A percentile compares a stretch with the other conserved stretches of the same genome.
Conservation (phyloP, 2,797 vertebrate species). For the Syngnathus rostellatus region DNA sequence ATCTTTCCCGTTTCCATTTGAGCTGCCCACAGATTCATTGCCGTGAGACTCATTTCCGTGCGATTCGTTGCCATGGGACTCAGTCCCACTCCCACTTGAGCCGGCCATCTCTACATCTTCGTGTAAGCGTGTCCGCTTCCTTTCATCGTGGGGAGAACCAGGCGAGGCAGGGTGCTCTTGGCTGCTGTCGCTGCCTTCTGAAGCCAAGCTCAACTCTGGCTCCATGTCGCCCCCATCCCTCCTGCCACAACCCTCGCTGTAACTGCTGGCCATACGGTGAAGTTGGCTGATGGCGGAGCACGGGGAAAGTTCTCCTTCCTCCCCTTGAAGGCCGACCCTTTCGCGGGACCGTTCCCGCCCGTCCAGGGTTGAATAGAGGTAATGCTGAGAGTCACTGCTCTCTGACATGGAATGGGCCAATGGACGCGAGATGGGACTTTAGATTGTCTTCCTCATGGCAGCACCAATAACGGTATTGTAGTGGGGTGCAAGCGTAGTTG, state of each 20-base stretch:
- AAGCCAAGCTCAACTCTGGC: slow-evolving; percentile 57
- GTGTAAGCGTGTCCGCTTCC: slow-evolving; percentile 43
- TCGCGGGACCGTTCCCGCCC: slow-evolving; percentile 32
- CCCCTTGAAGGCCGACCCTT: slow-evolving; percentile 39
- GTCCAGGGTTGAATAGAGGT: slow-evolving; percentile 57
- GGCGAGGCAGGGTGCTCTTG: slow-evolving; percentile 46
- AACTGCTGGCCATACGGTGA: slow-evolving; percentile 68
- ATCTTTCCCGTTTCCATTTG: slow-evolving; percentile 72
- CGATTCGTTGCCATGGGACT: slow-evolving; percentile 75
- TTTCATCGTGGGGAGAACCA: slow-evolving; percentile 35
- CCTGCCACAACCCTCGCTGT: slow-evolving; percentile 47
- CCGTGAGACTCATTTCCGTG: slow-evolving; percentile 74
- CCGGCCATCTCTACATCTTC: slow-evolving; percentile 80
- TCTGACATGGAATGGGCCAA: slow-evolving; percentile 50
- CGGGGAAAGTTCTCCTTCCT: slow-evolving; percentile 43
- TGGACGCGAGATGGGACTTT: slow-evolving; percentile 6
- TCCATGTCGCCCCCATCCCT: slow-evolving; percentile 45
- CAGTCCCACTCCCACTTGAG: slow-evolving; percentile 76
- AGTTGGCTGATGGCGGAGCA: slow-evolving; percentile 52
- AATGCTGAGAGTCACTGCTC: slow-evolving; percentile 47
- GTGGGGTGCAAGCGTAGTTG: slow-evolving; percentile 4
- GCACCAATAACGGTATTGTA: slow-evolving; percentile 3
- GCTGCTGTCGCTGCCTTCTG: slow-evolving; percentile 68
- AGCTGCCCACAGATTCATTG: slow-evolving; percentile 74
- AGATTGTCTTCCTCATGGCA: slow-evolving; percentile 41